Evolutionary conservation across 1,140 invertebrate genomes (phyloP).

Genomic region (Drosophila subobscura): DNA sequence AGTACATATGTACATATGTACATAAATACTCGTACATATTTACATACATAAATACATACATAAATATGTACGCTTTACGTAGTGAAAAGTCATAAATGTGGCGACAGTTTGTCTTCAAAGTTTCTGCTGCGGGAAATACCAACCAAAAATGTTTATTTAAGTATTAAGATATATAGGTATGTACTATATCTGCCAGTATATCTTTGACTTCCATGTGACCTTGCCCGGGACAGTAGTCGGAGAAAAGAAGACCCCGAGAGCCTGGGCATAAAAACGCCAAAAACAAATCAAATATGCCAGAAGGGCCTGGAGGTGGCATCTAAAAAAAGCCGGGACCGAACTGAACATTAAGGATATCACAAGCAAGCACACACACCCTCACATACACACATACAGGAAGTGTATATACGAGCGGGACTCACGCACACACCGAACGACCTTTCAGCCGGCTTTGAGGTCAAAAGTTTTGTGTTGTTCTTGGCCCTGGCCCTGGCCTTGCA

Average conservation of each 20-base stretch:
- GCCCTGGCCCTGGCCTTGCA: slow-evolving; percentile 4
- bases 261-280: slow-evolving; percentile 36
- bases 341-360: slow-evolving; percentile 56
- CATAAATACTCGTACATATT: no score
- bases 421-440: slow-evolving; percentile 61
- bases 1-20: not conserved
- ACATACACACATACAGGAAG: slow-evolving; percentile 3
- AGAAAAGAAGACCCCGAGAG: not conserved
- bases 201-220: slow-evolving; percentile 69
- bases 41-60: no score
- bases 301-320: slow-evolving; percentile 28
- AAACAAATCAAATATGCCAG: slow-evolving; percentile 42
- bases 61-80: no score
- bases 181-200: slow-evolving; percentile 21
- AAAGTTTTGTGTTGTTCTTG: slow-evolving; percentile 30
- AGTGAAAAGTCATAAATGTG: slow-evolving; percentile 12
- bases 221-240: slow-evolving; percentile 33
- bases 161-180: no score
- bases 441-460: slow-evolving; percentile 67
- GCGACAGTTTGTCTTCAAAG: slow-evolving; percentile 22
- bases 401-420: slow-evolving; percentile 16
- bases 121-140: slow-evolving; percentile 9
- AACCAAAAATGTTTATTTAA: slow-evolving; percentile 10
- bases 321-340: slow-evolving; percentile 58
- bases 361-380: slow-evolving; percentile 16